Evolutionary conservation across 2,888 invertebrate genomes (phyloP), one percentile per base, ranked within the genome.

Genomic region (Crossocerus cetratus): DNA sequence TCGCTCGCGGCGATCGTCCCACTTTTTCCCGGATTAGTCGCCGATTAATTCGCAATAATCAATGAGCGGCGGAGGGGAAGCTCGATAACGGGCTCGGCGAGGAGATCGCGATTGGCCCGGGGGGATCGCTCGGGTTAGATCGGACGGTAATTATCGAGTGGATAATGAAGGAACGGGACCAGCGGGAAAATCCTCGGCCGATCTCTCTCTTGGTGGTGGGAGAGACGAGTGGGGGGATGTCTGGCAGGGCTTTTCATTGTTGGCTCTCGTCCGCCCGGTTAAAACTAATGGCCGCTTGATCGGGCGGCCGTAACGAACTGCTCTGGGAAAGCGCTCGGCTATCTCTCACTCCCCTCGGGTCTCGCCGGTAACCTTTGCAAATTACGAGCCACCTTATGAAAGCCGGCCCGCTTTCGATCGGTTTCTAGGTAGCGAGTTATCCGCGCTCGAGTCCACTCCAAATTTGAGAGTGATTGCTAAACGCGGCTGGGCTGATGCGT

Each of bases 401-500:
- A 32, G 32, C 32, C 32, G 8, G 32, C 32, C 32, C 8, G 11
- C 32, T 32, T 32, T 32, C 32, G 32, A 32, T 32, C 32, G 32
- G 11, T 32, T 32, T 32, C 32, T 32, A 32, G 32, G 32, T 32
- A 32, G 8, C 3, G 32, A 32, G 32, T 8, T 32, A 32, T 32
- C 32, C 8, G 8, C 32, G 4, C 32, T 8, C 32, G 5, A 32
- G 8, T 32, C 4, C 32, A 32, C 32, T 32, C 32, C 32, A 32
- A 32, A 32, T 32, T 32, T 32, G 32, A 32, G 32, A 32, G 32
- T 32, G 8, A 32, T 32, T 32, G 32, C 32, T 32, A 32, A 32
- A 32, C 32, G 5, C 32, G 5, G 8, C 32, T 32, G 3, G 32
- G 32, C 8, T 4, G 11, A 32, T 32, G 32, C 93, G 91, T 91